Evolutionary conservation across 2,888 invertebrate species (phyloP).

Genomic region (Mythimna impura): DNA sequence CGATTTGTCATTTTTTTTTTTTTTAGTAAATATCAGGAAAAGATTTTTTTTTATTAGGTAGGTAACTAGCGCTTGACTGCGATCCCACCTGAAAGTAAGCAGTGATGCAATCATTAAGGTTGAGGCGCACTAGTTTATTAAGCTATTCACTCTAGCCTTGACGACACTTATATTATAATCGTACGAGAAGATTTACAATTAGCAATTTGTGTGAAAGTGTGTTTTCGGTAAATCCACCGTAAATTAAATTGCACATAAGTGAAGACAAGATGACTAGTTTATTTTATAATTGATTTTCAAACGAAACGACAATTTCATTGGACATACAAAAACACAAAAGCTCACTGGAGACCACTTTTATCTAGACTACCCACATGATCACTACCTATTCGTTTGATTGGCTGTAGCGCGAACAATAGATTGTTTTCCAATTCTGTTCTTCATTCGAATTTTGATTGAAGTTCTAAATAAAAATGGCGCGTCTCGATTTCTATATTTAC

Average conservation of each 20-base stretch:
- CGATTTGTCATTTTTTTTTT: no score
- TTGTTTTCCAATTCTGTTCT: slow-evolving; percentile 37
- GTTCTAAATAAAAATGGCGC: slow-evolving; percentile 30
- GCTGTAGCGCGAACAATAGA: slow-evolving; percentile 26
- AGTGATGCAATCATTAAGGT: no score
- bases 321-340: slow-evolving; percentile 5
- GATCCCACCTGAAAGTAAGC: no score
- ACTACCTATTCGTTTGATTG: slow-evolving; percentile 36
- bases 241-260: background rate
- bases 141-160: no score
- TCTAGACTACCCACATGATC: slow-evolving; percentile 14
- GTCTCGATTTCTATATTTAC: background rate
- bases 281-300: background rate
- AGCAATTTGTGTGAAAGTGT: no score
- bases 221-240: background rate
- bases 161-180: no score
- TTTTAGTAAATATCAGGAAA: no score
- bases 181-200: no score
- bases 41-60: no score
- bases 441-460: slow-evolving; percentile 44
- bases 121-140: no score
- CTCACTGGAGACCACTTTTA: slow-evolving; percentile 17
- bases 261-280: background rate
- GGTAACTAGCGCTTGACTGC: no score
- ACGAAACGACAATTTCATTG: background rate